Base-by-base conservation (phyloP, 2,888 invertebrate genomes). In the Pterostichus madidus region DNA sequence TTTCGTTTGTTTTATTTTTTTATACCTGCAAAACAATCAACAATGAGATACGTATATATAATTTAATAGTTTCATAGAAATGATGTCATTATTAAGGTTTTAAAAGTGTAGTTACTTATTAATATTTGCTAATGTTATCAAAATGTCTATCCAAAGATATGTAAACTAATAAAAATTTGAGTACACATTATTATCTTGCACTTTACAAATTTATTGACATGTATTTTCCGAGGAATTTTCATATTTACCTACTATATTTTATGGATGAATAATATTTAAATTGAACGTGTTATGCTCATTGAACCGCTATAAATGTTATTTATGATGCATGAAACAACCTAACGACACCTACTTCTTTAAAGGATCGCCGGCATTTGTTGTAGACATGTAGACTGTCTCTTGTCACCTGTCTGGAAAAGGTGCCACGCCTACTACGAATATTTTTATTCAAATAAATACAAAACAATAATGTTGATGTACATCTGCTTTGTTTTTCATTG, bases 261-360 rank as follows among this genome's bases (percentile, higher is more conserved):
- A 71, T 44, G 15, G 13, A 44, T 71, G 10, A 39, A 71, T 71
- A 44, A 71, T 71, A 71, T 44, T 71, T 17, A 71, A 71, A 44
- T 71, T 13, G 24, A 71, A 44, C 44, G 68, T 71, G 39, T 15
- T 15, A 75, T 75, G 31, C 52, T 49, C 52, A 49, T n/a, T 75
- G 49, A 52, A 75, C 52, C 52, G 52, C 52, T 44, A 75, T 75
- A 75, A 75, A 75, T 75, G 17, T 71, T 44, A 75, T 75, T 75
- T 49, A 75, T 75, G 49, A 75, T 52, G 75, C 52, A 75, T 75
- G 75, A 52, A 75, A 75, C 39, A 49, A 31, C 13, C 15, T 71
- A 10, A 10, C 11, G 0, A 32, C 61, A 61, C 32, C 68, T 68
- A 71, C 11, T 44, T 39, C 52, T 75, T 52, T 44, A 46, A 46